Conservation (phyloP, 2,888 invertebrate species). For the Pimpla rufipes region DNA sequence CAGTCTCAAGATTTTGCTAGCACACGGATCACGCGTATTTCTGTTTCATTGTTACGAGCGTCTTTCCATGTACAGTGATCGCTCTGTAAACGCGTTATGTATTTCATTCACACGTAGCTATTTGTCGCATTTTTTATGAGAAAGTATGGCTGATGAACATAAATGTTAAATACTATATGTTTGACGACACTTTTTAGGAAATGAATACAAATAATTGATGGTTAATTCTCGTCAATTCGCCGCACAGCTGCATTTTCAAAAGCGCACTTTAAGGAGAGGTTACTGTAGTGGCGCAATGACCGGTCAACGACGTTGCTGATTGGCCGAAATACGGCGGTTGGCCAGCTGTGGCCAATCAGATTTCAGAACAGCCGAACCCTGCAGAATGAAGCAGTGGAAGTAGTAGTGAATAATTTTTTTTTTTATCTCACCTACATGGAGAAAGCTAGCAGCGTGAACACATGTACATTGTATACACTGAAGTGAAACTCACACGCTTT, state of each 20-base stretch:
- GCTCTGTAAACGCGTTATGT: too few relatives aligned
- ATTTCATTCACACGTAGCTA: too few relatives aligned
- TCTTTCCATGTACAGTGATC: too few relatives aligned
- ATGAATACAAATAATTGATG: too few relatives aligned
- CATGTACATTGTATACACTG: constrained; percentile 9
- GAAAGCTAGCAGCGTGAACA: neutral
- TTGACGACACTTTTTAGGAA: too few relatives aligned
- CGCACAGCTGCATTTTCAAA: too few relatives aligned
- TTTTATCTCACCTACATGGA: neutral
- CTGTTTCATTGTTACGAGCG: too few relatives aligned
- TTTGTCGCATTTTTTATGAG: too few relatives aligned
- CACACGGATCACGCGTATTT: neutral
- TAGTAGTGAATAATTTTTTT: neutral
- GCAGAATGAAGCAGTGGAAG: neutral
- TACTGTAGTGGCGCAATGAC: neutral
- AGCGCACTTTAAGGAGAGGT: too few relatives aligned
- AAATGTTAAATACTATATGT: too few relatives aligned
- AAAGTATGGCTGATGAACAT: too few relatives aligned
- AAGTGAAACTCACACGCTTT: neutral
- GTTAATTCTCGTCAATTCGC: too few relatives aligned
- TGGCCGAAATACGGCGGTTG: neutral
- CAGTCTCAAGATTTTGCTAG: neutral
- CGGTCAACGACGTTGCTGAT: neutral
- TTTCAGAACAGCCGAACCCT: neutral
- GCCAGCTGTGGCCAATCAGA: constrained; percentile 12